Evolutionary conservation across 2,113 vertebrate species (phyloP), one percentile per base, ranked within the genome.

Genomic region (Sialia sialis): DNA sequence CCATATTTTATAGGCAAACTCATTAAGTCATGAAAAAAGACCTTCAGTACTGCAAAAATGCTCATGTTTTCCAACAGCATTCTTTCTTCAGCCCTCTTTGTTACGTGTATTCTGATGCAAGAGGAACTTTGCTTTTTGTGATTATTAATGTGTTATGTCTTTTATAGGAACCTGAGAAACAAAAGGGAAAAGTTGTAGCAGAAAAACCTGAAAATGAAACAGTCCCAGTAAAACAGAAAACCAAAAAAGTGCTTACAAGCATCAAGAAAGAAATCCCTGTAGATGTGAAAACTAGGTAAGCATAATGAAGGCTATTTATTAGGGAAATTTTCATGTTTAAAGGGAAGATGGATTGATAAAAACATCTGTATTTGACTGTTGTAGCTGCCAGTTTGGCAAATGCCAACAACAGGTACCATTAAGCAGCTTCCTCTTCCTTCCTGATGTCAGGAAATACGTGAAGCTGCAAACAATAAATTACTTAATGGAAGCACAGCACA

Each of bases 221-320:
- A 76, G 98, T 98, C 67, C 97, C 98, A 79, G 93, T 97, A 44
- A 99, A 99, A 97, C 98, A 98, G 89, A 99, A 99, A 98, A 97
- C 94, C 84, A 99, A 98, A 98, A 99, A 99, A 96, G 97, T 97
- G 25, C 58, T 97, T 96, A 92, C 77, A 83, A 94, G 81, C 76
- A 87, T 94, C 92, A 99, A 99, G 97, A 99, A 99, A 97, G 99
- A 99, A 93, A 98, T 89, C 96, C 98, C 97, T 72, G 73, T 95
- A 85, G 99, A 99, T 91, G 95, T 98, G 95, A 99, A 99, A 95
- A 93, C 97, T 94, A 99, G 99, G 99, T 99, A 79, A 97, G 96
- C n/a, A 51, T 48, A 87, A 48, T 43, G 20, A n/a, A 64, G 27
- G 5, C n/a, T 43, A 32, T 74, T 78, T 30, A 70, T 7, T 9